phyloP scores from a whole-genome alignment of 1,140 invertebrate genomes.

The Scaptomyza montana region DNA sequence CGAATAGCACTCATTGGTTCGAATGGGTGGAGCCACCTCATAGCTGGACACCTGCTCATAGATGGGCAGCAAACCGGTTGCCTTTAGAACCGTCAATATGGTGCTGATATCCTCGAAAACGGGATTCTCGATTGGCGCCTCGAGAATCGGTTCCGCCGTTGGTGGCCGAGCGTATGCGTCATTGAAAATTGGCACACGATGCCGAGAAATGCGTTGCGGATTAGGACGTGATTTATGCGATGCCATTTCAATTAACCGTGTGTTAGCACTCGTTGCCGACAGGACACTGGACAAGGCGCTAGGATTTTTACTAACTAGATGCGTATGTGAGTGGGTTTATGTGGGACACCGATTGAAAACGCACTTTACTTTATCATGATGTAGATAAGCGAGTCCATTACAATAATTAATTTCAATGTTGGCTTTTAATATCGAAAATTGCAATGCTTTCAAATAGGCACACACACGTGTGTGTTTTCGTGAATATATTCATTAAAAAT shows the following conservation, averaged over 20 bases:
- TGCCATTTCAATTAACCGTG: slow-evolving; percentile 67
- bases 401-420: slow-evolving; percentile 51
- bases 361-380: slow-evolving; percentile 53
- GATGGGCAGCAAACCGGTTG: slow-evolving; percentile 70
- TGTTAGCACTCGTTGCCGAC: slow-evolving; percentile 69
- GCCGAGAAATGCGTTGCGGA: slow-evolving; percentile 32
- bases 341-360: slow-evolving; percentile 21
- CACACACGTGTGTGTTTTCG: neutral
- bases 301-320: slow-evolving; percentile 32
- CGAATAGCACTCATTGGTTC: slow-evolving; percentile 69
- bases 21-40: slow-evolving; percentile 71
- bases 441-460: neutral
- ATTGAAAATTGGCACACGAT: slow-evolving; percentile 15
- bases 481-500: neutral
- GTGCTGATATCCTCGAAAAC: slow-evolving; percentile 69
- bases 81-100: slow-evolving; percentile 68
- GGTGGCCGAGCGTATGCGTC: slow-evolving; percentile 47
- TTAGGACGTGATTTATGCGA: slow-evolving; percentile 44
- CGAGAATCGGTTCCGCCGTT: neutral
- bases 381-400: slow-evolving; percentile 48
- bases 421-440: slow-evolving; percentile 34
- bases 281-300: slow-evolving; percentile 38
- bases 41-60: slow-evolving; percentile 71
- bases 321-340: neutral
- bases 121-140: slow-evolving; percentile 16